phyloP scores from a whole-genome alignment of 2,113 vertebrate genomes.

The Tachycineta bicolor region DNA sequence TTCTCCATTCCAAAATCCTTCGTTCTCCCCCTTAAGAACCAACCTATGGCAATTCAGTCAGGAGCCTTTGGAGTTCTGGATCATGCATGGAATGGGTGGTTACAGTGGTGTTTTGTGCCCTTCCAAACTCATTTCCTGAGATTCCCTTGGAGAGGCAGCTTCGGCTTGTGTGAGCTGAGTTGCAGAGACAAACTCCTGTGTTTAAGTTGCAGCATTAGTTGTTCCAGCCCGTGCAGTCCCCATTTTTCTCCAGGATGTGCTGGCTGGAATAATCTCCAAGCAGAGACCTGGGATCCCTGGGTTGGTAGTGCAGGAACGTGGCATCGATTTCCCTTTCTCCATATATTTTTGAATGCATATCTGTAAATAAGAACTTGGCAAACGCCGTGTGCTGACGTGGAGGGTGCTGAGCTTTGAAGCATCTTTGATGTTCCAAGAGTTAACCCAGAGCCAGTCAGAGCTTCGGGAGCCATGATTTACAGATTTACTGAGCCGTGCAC shows the following conservation, averaged over 20 bases:
- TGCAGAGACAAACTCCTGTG: not conserved
- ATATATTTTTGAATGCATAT: fast-evolving
- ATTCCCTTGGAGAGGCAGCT: not conserved
- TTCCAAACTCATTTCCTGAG: not conserved
- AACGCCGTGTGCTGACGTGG: fast-evolving
- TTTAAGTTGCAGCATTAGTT: not conserved
- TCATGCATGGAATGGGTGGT: fast-evolving
- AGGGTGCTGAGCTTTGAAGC: not conserved
- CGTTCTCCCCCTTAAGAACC: not conserved
- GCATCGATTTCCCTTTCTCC: not conserved
- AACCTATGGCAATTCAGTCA: not conserved
- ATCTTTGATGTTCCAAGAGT: not conserved
- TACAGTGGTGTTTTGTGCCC: not conserved
- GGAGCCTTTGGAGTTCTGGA: not conserved
- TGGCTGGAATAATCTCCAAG: not conserved
- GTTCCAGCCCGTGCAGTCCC: not conserved
- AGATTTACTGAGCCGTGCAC: not conserved
- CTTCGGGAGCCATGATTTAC: not conserved
- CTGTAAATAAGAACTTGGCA: not conserved
- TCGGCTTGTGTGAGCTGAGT: not conserved
- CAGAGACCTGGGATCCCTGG: not conserved
- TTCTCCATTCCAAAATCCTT: not conserved
- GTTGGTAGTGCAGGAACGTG: not conserved
- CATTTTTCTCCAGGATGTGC: not conserved
- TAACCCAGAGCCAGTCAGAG: not conserved